phyloP scores from a whole-genome alignment of 2,113 vertebrate genomes.

The Burhinus bistriatus region DNA sequence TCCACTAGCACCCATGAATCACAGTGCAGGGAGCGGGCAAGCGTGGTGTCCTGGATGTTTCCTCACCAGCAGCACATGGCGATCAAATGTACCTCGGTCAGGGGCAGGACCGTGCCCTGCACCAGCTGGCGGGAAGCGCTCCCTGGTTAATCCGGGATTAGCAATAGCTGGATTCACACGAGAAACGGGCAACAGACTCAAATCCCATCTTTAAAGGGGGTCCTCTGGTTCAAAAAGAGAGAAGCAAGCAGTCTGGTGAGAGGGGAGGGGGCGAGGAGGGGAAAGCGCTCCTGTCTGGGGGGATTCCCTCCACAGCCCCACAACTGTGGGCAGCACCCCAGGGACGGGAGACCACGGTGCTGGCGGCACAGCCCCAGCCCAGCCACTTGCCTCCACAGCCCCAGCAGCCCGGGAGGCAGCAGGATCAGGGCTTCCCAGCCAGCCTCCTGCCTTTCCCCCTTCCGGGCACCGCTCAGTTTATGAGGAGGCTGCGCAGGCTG shows the following conservation, averaged over 20 bases:
- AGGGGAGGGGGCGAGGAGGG: background rate
- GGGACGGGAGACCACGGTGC: background rate
- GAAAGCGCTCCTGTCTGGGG: rapidly evolving
- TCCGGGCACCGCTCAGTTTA: background rate
- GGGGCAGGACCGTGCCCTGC: background rate
- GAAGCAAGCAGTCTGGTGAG: rapidly evolving
- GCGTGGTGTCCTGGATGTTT: rapidly evolving
- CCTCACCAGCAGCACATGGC: background rate
- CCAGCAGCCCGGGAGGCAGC: background rate
- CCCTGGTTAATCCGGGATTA: background rate
- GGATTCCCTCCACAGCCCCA: background rate
- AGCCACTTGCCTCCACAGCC: rapidly evolving
- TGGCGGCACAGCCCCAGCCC: background rate
- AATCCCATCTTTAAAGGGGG: background rate
- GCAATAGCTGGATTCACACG: background rate
- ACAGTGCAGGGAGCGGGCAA: background rate
- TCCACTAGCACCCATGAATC: background rate
- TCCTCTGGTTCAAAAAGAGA: background rate
- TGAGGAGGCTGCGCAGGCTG: background rate
- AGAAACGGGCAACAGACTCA: background rate
- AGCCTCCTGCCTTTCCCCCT: background rate
- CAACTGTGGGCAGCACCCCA: rapidly evolving
- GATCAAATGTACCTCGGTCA: background rate
- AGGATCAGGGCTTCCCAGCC: background rate
- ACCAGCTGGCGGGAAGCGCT: background rate